Evolutionary conservation across 2,797 vertebrate species (phyloP).

Genomic region (Buphagus erythrorhynchus): DNA sequence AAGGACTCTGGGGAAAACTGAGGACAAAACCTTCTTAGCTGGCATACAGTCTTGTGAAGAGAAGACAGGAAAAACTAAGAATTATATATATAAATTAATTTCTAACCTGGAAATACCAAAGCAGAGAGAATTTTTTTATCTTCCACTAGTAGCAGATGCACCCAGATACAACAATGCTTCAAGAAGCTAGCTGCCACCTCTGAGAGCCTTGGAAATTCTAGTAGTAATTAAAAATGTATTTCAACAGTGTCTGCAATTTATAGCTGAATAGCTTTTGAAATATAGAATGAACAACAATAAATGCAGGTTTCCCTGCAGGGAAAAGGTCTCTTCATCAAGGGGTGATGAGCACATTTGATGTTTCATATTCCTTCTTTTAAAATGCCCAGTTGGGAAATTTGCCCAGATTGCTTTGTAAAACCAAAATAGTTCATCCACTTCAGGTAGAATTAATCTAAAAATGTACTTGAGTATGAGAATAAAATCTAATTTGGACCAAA

Average conservation of each 20-base stretch:
- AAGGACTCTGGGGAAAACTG: background rate
- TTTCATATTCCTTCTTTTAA: conserved; percentile 10
- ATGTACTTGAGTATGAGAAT: background rate
- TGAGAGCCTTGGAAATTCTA: background rate
- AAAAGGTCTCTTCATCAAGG: background rate
- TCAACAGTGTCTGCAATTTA: background rate
- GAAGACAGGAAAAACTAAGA: background rate
- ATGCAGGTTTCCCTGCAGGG: background rate
- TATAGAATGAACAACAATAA: background rate
- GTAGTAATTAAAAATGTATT: conserved; percentile 10
- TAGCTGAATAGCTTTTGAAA: background rate
- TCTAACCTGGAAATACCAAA: background rate
- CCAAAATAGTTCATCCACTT: background rate
- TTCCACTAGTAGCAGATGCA: background rate
- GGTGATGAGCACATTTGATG: background rate
- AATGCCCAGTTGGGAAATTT: conserved; percentile 38
- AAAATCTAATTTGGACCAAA: conserved; percentile 36
- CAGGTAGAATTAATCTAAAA: conserved; percentile 23
- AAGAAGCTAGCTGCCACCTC: background rate
- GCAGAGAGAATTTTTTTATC: background rate
- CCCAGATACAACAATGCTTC: rapidly evolving
- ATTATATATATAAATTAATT: background rate
- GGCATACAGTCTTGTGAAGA: background rate
- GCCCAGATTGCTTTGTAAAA: conserved; percentile 24
- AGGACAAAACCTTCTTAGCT: background rate